Evolutionary conservation across 2,888 invertebrate species (phyloP).

Genomic region (Anthophora plumipes): DNA sequence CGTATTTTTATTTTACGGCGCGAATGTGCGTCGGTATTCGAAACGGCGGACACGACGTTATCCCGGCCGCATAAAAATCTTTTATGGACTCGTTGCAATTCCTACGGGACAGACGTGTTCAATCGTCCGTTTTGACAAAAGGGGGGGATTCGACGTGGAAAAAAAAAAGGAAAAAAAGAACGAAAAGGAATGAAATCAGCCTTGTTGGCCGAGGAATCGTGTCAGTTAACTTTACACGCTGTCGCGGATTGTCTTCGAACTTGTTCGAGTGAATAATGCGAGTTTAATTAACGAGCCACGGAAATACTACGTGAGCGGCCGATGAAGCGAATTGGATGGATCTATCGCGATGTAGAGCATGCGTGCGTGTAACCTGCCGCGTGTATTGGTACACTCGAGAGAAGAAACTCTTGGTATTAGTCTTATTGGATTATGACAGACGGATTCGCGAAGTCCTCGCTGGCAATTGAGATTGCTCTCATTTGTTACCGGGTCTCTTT

Average conservation of each 20-base stretch:
- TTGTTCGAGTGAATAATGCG: conserved; percentile 73
- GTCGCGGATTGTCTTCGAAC: conserved; percentile 68
- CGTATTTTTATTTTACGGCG: conserved; percentile 61
- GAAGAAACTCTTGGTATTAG: conserved; percentile 54
- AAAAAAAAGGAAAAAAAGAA: too few relatives aligned
- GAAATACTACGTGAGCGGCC: conserved; percentile 59
- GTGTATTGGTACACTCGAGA: conserved; percentile 38
- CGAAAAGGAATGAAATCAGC: not conserved
- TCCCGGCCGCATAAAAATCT: conserved; percentile 57
- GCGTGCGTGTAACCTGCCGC: not conserved
- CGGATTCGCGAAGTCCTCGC: conserved; percentile 47
- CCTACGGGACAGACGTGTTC: not conserved
- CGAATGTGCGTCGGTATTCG: conserved; percentile 35
- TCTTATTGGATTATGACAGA: conserved; percentile 54
- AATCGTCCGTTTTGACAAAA: not conserved
- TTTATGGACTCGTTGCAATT: conserved; percentile 50
- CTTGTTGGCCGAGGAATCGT: not conserved
- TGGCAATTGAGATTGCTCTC: conserved; percentile 53
- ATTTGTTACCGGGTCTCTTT: conserved; percentile 45
- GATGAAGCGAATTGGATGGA: conserved; percentile 65
- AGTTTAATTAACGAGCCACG: conserved; percentile 74
- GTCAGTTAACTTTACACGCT: conserved; percentile 22
- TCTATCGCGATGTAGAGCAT: conserved; percentile 32
- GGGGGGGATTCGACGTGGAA: not conserved
- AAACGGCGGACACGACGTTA: conserved; percentile 54